These are phyloP conservation scores for Sinocyclocheilus anshuiensis DNA, from an alignment of 2,113 vertebrate genomes.

Conservation along the genomic window DNA sequence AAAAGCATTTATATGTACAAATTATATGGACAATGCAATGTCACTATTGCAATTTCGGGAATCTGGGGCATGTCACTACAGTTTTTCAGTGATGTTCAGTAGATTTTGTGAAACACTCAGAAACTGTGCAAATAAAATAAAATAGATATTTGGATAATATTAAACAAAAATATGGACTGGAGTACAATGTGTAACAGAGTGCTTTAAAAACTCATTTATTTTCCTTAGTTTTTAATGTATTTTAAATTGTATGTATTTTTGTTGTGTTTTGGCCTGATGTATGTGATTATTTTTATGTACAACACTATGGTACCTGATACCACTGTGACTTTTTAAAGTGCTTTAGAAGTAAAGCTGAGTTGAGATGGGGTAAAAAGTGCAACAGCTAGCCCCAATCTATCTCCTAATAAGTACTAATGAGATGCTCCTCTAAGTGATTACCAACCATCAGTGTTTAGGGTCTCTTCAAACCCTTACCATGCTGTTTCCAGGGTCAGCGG, in stretches of 20 bases:
- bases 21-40: neutral
- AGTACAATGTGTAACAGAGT: neutral
- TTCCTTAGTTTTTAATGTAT: no score
- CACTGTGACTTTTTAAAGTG: neutral
- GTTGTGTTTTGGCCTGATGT: no score
- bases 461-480: conserved; percentile 12
- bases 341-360: neutral
- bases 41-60: neutral
- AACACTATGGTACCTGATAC: no score
- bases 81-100: neutral
- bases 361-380: neutral
- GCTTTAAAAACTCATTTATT: no score
- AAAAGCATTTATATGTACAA: no score
- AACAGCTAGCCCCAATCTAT: neutral
- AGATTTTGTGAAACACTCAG: neutral
- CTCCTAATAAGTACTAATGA: neutral
- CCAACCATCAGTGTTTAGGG: neutral
- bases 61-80: neutral
- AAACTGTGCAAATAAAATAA: neutral
- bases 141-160: neutral
- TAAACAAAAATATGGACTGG: neutral
- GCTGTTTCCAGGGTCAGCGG: neutral
- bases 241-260: no score
- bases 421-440: conserved; percentile 3
- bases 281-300: no score